phyloP scores from a whole-genome alignment of 2,113 vertebrate genomes.

The Embiotoca jacksoni region DNA sequence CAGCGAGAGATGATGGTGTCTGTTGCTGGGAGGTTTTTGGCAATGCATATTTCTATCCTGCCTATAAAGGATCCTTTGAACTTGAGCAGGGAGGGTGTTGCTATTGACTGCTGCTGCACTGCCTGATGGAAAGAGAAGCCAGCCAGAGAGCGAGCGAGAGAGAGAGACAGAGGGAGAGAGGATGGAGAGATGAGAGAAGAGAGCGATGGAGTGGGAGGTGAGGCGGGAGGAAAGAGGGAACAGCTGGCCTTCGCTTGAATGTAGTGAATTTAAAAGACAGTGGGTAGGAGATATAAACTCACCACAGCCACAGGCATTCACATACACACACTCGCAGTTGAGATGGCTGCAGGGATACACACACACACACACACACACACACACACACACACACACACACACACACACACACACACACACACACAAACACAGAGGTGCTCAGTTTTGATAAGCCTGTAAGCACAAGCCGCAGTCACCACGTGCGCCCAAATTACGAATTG shows the following conservation, averaged over 20 bases:
- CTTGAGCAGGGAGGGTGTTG: slow-evolving; percentile 44
- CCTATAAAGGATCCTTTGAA: slow-evolving; percentile 75
- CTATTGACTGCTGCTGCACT: slow-evolving; percentile 75
- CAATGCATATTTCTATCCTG: slow-evolving; percentile 76
- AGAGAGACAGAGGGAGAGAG: slow-evolving; percentile 27
- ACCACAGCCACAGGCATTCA: slow-evolving; percentile 48
- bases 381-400: slow-evolving; percentile 13
- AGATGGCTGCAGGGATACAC: not conserved
- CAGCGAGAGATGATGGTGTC: slow-evolving; percentile 51
- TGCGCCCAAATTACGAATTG: slow-evolving; percentile 56
- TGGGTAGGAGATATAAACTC: slow-evolving; percentile 60
- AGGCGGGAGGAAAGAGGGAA: slow-evolving; percentile 49
- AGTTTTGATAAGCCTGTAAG: slow-evolving; percentile 39
- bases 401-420: not conserved
- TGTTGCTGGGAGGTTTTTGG: slow-evolving; percentile 74
- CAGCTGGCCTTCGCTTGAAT: slow-evolving; percentile 74
- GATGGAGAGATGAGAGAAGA: slow-evolving; percentile 50
- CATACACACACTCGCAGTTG: slow-evolving; percentile 31
- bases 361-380: slow-evolving; percentile 11
- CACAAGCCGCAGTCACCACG: slow-evolving; percentile 29
- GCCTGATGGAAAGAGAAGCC: slow-evolving; percentile 66
- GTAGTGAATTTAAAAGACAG: slow-evolving; percentile 67
- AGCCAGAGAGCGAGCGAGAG: slow-evolving; percentile 42
- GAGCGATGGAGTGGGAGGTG: slow-evolving; percentile 55
- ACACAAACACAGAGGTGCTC: not conserved